phyloP scores from a whole-genome alignment of 2,797 vertebrate genomes.

The Myotis pilosus region DNA sequence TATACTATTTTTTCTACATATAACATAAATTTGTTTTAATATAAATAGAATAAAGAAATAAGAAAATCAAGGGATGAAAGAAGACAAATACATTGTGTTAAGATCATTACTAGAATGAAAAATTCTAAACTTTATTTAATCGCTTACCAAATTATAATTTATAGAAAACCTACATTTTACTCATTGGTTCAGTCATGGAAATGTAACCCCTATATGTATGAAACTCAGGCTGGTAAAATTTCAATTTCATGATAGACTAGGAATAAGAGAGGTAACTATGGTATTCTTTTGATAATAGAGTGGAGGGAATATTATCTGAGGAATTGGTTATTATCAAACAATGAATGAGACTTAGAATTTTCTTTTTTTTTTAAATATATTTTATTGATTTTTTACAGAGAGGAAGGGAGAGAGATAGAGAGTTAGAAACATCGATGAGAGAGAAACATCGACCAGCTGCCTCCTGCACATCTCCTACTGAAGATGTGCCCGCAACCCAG shows the following conservation, averaged over 20 bases:
- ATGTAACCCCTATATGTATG: not conserved
- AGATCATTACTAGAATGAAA: constrained; percentile 1
- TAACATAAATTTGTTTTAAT: not conserved
- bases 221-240: not conserved
- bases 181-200: not conserved
- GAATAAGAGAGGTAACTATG: not conserved
- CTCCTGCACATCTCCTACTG: too few species aligned
- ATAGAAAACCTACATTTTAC: not conserved
- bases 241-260: not conserved
- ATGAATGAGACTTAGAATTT: not conserved
- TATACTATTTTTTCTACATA: not conserved
- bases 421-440: too few species aligned
- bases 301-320: not conserved
- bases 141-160: not conserved
- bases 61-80: not conserved
- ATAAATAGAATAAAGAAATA: not conserved
- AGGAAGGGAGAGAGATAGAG: too few species aligned
- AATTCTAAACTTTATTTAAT: not conserved
- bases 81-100: not conserved
- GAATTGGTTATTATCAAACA: not conserved
- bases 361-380: too few species aligned
- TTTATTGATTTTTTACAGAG: too few species aligned
- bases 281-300: not conserved
- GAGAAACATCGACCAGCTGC: too few species aligned
- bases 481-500: too few species aligned